phyloP scores from a whole-genome alignment of 2,113 vertebrate species.

The Ptyas mucosa region DNA sequence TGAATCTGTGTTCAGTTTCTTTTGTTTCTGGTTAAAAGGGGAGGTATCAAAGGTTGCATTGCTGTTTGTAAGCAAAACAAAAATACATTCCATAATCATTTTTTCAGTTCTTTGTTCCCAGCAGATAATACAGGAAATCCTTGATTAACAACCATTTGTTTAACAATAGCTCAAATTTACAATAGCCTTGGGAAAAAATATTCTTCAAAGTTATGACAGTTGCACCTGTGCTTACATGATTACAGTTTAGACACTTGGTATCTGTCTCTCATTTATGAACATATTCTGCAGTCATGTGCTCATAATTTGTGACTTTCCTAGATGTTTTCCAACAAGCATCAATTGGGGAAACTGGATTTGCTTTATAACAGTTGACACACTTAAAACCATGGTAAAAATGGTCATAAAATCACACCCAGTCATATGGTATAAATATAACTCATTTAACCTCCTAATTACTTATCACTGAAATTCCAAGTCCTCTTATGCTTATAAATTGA shows the following conservation, averaged over 20 bases:
- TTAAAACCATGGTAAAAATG: background rate
- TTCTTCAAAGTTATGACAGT: background rate
- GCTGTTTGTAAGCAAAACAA: rapidly evolving
- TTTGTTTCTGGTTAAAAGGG: background rate
- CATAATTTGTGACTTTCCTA: background rate
- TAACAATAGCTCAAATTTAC: background rate
- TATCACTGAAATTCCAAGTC: background rate
- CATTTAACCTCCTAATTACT: background rate
- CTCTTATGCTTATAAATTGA: background rate
- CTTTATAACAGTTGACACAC: background rate
- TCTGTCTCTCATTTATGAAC: background rate
- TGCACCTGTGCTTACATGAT: background rate
- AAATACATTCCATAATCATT: background rate
- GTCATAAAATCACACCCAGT: background rate
- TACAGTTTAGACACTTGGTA: background rate
- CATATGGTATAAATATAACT: background rate
- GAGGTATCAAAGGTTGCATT: background rate
- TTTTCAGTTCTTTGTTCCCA: background rate
- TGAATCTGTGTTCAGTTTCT: constrained; percentile 13
- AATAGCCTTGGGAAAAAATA: background rate
- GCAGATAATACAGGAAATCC: background rate
- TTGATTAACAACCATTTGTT: background rate
- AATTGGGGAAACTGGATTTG: background rate
- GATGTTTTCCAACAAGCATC: background rate
- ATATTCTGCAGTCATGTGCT: background rate